Percentiles rank a stretch among this genome's conserved stretches.
phyloP scores from a whole-genome alignment of 2,797 vertebrate species.

The Choloepus didactylus region DNA sequence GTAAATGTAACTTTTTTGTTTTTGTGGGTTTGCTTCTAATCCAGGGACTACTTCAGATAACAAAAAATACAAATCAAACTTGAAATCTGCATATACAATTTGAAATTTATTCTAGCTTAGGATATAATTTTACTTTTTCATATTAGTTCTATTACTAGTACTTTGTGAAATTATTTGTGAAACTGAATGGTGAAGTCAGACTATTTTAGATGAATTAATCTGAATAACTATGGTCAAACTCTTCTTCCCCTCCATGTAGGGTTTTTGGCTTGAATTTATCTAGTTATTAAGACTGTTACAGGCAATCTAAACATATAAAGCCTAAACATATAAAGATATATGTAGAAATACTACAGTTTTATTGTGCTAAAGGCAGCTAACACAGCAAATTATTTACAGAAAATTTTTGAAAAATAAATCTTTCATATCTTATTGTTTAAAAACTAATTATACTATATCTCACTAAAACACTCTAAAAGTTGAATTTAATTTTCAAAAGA shows the following conservation, averaged over 20 bases:
- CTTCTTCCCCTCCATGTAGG: not conserved
- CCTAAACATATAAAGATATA: not conserved
- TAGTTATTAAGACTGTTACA: slow-evolving; percentile 36
- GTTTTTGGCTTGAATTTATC: not conserved
- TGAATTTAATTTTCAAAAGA: slow-evolving; percentile 63
- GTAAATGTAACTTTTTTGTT: slow-evolving; percentile 10
- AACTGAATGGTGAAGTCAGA: slow-evolving; percentile 50
- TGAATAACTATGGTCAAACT: slow-evolving; percentile 52
- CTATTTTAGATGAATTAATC: slow-evolving; percentile 19
- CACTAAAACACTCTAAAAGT: slow-evolving; percentile 59
- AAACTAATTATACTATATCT: slow-evolving; percentile 14
- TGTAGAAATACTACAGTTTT: slow-evolving; percentile 24
- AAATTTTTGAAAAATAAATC: not conserved
- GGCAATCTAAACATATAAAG: not conserved
- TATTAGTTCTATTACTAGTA: slow-evolving; percentile 43
- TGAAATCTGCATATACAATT: slow-evolving; percentile 42
- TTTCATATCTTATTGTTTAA: not conserved
- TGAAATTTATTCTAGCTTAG: slow-evolving; percentile 60
- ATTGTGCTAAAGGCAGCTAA: slow-evolving; percentile 43
- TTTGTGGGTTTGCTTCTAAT: slow-evolving; percentile 51
- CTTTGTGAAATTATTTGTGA: slow-evolving; percentile 55
- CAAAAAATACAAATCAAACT: slow-evolving; percentile 53
- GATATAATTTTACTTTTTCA: slow-evolving; percentile 36
- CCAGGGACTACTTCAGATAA: slow-evolving; percentile 28
- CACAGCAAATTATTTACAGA: not conserved